phyloP scores from a whole-genome alignment of 2,888 invertebrate species.

The Spatulosminthurus flaviceps region DNA sequence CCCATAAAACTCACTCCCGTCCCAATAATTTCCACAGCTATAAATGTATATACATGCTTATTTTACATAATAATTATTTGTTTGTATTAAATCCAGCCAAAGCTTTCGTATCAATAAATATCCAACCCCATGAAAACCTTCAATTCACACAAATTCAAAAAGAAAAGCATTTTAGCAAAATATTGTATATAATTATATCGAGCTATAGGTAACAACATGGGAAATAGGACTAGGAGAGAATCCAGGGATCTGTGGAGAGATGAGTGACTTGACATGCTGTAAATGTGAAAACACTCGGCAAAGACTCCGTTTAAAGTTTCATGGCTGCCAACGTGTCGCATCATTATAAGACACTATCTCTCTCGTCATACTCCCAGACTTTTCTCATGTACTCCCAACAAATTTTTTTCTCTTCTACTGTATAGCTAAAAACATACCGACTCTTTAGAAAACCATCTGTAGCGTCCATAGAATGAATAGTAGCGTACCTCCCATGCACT shows the following conservation, averaged over 20 bases:
- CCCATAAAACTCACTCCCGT: too few species aligned
- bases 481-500: background rate
- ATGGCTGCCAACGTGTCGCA: background rate
- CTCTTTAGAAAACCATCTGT: too few species aligned
- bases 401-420: too few species aligned
- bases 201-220: background rate
- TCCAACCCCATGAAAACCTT: background rate
- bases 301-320: conserved; percentile 11
- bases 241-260: conserved; percentile 7
- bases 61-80: too few species aligned
- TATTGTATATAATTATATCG: too few species aligned
- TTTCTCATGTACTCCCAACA: too few species aligned
- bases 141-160: background rate
- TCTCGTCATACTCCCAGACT: too few species aligned
- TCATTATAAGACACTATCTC: background rate
- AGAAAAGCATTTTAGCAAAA: background rate
- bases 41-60: too few species aligned
- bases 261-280: conserved; percentile 14
- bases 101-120: background rate
- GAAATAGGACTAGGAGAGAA: background rate
- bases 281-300: background rate
- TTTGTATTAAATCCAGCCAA: too few species aligned
- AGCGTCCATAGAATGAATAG: background rate
- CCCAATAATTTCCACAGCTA: too few species aligned
- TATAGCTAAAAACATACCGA: too few species aligned